Evolutionary conservation across 1,140 invertebrate genomes (phyloP).

Genomic region (Melipona quadrifasciata): DNA sequence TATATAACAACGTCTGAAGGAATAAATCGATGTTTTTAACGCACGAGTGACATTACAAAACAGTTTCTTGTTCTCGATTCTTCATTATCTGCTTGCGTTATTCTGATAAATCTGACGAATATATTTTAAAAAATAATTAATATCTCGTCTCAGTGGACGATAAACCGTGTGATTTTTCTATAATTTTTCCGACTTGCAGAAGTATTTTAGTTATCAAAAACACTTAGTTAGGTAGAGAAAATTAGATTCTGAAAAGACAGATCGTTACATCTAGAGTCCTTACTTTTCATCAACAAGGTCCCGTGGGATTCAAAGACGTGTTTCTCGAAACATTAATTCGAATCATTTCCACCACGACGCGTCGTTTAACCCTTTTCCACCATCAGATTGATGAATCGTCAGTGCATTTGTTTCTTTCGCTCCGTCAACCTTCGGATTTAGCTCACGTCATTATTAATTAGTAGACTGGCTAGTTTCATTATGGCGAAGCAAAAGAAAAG

Average conservation of each 20-base stretch:
- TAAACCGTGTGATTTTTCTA: no score
- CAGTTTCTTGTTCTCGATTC: neutral
- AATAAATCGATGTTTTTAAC: neutral
- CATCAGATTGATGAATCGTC: conserved; percentile 14
- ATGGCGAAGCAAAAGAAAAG: no score
- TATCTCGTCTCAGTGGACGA: neutral
- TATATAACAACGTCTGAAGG: conserved; percentile 11
- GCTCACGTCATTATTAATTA: neutral
- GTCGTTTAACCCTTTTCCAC: conserved; percentile 53
- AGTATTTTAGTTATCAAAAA: neutral
- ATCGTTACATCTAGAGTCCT: conserved; percentile 21
- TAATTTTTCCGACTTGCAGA: neutral
- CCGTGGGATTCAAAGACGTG: conserved; percentile 31
- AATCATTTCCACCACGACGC: conserved; percentile 66
- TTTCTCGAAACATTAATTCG: conserved; percentile 64
- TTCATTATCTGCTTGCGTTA: neutral
- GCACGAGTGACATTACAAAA: neutral
- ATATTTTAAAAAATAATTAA: neutral
- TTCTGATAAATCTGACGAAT: neutral
- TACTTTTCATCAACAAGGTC: conserved; percentile 35
- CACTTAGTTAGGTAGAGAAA: no score
- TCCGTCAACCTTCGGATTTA: neutral
- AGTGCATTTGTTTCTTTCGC: conserved; percentile 15
- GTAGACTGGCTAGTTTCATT: neutral
- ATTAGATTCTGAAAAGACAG: neutral